Evolutionary conservation across 1,140 invertebrate genomes (phyloP).

Genomic region (Drosophila sp.): DNA sequence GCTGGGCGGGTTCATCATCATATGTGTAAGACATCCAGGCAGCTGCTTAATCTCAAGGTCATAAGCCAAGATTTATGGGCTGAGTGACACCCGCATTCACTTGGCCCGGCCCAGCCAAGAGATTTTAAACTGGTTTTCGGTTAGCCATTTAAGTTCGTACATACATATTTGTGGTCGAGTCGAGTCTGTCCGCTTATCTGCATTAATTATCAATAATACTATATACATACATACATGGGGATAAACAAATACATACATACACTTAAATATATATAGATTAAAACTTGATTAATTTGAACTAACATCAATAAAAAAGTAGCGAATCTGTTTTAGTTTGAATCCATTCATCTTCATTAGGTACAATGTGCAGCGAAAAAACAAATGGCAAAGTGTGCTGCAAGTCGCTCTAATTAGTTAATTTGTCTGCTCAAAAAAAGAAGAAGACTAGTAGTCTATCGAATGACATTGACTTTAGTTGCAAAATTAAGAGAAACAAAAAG

Average conservation of each 20-base stretch:
- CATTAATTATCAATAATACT: conserved; percentile 69
- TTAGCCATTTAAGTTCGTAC: conserved; percentile 27
- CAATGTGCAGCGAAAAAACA: conserved; percentile 36
- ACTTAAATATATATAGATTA: conserved; percentile 21
- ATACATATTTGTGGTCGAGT: conserved; percentile 14
- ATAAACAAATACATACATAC: not conserved
- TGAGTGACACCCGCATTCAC: conserved; percentile 69
- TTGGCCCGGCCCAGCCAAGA: conserved; percentile 29
- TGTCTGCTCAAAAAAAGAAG: conserved; percentile 44
- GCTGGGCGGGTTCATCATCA: conserved; percentile 12
- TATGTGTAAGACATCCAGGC: conserved; percentile 14
- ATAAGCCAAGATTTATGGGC: conserved; percentile 70
- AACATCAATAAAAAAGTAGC: conserved; percentile 41
- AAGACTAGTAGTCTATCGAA: conserved; percentile 45
- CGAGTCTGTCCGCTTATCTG: conserved; percentile 66
- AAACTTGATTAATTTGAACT: conserved; percentile 72
- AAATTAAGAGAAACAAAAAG: conserved; percentile 30
- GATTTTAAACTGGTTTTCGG: conserved; percentile 64
- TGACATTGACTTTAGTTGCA: conserved; percentile 8
- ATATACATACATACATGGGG: not conserved
- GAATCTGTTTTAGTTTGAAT: not conserved
- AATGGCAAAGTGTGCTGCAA: conserved; percentile 76
- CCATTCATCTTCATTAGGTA: conserved; percentile 74
- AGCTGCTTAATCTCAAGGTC: conserved; percentile 55
- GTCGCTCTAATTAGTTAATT: conserved; percentile 65